These are phyloP conservation scores for Morpho achilles DNA, from an alignment of 2,888 invertebrate genomes.

Conservation along the genomic window DNA sequence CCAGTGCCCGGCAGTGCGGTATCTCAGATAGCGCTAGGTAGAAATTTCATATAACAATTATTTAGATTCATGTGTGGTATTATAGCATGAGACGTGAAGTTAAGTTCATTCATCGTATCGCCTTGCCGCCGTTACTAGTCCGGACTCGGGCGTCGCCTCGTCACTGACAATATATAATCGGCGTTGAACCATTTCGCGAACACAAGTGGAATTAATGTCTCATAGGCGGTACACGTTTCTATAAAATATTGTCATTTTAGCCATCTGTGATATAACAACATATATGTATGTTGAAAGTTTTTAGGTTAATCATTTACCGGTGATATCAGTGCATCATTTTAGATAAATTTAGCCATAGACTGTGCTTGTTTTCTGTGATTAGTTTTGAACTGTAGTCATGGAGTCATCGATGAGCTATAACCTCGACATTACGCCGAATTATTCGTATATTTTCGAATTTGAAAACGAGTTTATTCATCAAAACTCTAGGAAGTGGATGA, in stretches of 20 bases:
- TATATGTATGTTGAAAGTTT: slow-evolving; percentile 53
- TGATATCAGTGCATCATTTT: slow-evolving; percentile 61
- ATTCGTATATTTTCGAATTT: slow-evolving; percentile 96
- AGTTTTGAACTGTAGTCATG: slow-evolving; percentile 43
- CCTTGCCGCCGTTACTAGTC: slow-evolving; percentile 37
- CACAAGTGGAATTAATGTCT: slow-evolving; percentile 56
- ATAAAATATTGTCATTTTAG: slow-evolving; percentile 59
- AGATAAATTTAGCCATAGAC: slow-evolving; percentile 32
- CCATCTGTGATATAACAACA: slow-evolving; percentile 71
- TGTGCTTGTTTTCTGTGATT: slow-evolving; percentile 42
- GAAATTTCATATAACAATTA: background rate
- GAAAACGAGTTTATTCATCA: slow-evolving; percentile 96
- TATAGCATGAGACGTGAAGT: slow-evolving; percentile 25
- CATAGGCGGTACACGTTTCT: slow-evolving; percentile 48
- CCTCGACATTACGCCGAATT: slow-evolving; percentile 86
- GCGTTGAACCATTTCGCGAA: slow-evolving; percentile 49
- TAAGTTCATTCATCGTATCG: slow-evolving; percentile 29
- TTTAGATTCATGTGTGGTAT: slow-evolving; percentile 24
- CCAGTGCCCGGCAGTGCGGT: too few relatives aligned
- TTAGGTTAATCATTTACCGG: slow-evolving; percentile 66
- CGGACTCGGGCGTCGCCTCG: slow-evolving; percentile 51
- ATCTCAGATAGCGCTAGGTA: too few relatives aligned
- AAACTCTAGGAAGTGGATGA: slow-evolving; percentile 95
- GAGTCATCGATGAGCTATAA: slow-evolving; percentile 74
- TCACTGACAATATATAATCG: slow-evolving; percentile 64